Evolutionary conservation across 2,888 invertebrate genomes (phyloP).

Genomic region (Gymnoscelis rufifasciata): DNA sequence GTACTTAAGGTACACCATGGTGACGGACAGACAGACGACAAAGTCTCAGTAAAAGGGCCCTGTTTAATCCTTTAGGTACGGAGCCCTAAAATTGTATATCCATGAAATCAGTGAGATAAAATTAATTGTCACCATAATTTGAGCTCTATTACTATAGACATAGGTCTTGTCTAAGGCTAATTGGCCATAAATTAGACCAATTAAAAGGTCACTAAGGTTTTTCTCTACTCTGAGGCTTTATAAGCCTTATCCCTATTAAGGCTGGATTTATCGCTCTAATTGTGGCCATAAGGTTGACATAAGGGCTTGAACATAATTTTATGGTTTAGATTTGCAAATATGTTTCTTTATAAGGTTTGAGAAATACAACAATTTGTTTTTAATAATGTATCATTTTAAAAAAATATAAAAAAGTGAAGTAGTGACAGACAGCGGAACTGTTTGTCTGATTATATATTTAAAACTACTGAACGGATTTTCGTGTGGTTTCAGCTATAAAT

Average conservation of each 20-base stretch:
- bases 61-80: too few species aligned
- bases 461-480: too few species aligned
- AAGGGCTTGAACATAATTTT: neutral
- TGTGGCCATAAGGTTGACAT: neutral
- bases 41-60: too few species aligned
- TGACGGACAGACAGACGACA: too few species aligned
- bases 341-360: too few species aligned
- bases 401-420: too few species aligned
- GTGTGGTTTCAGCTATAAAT: too few species aligned
- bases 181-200: conserved; percentile 16
- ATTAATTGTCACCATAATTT: conserved; percentile 7
- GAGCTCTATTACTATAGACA: conserved; percentile 5
- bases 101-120: neutral
- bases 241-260: conserved; percentile 13
- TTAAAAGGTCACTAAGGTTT: conserved; percentile 22
- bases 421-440: too few species aligned
- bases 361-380: too few species aligned
- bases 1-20: too few species aligned
- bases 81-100: neutral
- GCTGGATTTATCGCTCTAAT: conserved; percentile 10
- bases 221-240: conserved; percentile 8
- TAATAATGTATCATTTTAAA: too few species aligned
- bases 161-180: conserved; percentile 15
- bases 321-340: neutral
- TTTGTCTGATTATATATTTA: too few species aligned